Percentiles rank a stretch among this genome's conserved stretches.
Evolutionary conservation across 1,140 invertebrate genomes (phyloP).

Genomic region (Dermatophagoides farinae): DNA sequence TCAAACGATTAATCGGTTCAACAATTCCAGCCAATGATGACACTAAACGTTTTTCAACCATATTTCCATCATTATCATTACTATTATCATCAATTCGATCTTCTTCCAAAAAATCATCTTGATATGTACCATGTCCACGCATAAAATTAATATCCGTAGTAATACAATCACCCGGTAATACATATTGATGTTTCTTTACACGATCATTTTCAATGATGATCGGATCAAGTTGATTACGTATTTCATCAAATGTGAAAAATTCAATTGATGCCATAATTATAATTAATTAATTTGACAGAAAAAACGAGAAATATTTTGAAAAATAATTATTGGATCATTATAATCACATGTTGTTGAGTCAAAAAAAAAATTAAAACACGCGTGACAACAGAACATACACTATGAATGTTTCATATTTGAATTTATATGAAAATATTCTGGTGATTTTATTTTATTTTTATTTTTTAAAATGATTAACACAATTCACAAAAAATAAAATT

Average conservation of each 20-base stretch:
- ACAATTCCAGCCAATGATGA: conserved; percentile 82
- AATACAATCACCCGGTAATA: conserved; percentile 9
- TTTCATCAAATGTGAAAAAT: neutral
- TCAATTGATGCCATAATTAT: neutral
- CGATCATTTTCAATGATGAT: neutral
- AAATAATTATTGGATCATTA: no score
- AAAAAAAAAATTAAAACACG: neutral
- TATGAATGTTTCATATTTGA: no score
- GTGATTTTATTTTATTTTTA: no score
- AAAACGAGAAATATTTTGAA: neutral
- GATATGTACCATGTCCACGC: conserved; percentile 91
- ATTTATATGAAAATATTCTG: no score
- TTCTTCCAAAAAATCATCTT: conserved; percentile 23
- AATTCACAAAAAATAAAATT: no score
- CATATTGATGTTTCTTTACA: neutral
- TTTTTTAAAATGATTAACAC: no score
- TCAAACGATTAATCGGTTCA: conserved; percentile 80
- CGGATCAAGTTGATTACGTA: neutral
- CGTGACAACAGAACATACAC: no score
- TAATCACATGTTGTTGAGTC: neutral
- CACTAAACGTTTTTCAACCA: conserved; percentile 50
- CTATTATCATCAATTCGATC: neutral
- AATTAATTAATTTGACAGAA: neutral
- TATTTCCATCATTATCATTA: neutral
- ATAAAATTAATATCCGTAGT: conserved; percentile 20